phyloP scores from a whole-genome alignment of 2,888 invertebrate species.

The Listrodromus nycthemerus region DNA sequence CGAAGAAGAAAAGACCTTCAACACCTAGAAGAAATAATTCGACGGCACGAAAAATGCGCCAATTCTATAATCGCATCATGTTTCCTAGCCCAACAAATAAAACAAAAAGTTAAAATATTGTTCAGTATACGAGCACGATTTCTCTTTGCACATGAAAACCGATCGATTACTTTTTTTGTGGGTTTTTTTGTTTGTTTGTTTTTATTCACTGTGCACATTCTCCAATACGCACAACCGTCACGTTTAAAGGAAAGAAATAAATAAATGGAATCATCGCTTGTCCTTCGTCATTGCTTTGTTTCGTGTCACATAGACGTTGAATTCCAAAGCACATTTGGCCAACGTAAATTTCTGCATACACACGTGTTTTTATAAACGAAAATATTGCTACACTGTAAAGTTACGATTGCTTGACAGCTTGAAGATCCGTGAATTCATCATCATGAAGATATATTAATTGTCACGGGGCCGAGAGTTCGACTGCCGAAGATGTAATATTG shows the following conservation, averaged over 20 bases:
- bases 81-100: constrained; percentile 39
- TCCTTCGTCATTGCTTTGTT: constrained; percentile 49
- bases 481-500: constrained; percentile 39
- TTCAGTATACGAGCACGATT: constrained; percentile 28
- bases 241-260: neutral
- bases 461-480: constrained; percentile 51
- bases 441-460: constrained; percentile 53
- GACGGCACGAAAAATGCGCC: neutral
- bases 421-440: constrained; percentile 42
- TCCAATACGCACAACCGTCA: constrained; percentile 38
- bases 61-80: constrained; percentile 47
- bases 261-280: constrained; percentile 47
- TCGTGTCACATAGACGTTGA: constrained; percentile 40
- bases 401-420: constrained; percentile 46
- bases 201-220: constrained; percentile 26
- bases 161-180: constrained; percentile 5
- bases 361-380: neutral
- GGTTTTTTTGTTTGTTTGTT: constrained; percentile 20
- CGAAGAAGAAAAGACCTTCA: neutral
- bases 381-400: constrained; percentile 7
- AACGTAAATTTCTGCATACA: constrained; percentile 1
- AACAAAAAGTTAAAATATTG: constrained; percentile 14
- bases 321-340: constrained; percentile 29
- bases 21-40: constrained; percentile 20
- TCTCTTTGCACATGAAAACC: constrained; percentile 17